phyloP scores from a whole-genome alignment of 2,797 vertebrate species.

The Netta rufina region DNA sequence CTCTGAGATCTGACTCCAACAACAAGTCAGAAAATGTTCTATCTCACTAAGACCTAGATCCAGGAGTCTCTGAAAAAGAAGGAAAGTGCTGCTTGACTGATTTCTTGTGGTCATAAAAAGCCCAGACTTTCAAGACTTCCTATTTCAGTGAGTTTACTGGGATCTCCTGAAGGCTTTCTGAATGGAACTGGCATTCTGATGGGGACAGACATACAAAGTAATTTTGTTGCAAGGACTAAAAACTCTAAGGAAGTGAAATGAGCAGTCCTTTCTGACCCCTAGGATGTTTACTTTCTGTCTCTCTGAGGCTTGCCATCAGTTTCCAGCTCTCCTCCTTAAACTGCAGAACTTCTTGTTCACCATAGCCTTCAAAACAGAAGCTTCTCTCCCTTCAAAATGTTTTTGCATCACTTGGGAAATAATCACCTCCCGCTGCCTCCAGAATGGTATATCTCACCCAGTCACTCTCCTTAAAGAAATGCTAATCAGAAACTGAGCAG shows the following conservation, averaged over 20 bases:
- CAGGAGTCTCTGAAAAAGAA: neutral
- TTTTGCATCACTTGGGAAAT: neutral
- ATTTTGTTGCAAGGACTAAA: neutral
- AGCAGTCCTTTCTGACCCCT: neutral
- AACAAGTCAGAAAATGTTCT: neutral
- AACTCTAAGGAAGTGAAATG: neutral
- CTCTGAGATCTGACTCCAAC: neutral
- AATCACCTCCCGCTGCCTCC: neutral
- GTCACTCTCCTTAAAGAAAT: neutral
- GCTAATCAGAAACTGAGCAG: fast-evolving
- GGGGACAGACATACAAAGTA: neutral
- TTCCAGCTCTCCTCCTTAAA: neutral
- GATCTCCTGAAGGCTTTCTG: neutral
- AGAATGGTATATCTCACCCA: neutral
- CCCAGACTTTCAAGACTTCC: neutral
- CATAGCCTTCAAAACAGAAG: neutral
- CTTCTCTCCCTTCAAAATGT: neutral
- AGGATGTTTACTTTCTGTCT: neutral
- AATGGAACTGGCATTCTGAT: neutral
- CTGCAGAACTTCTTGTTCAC: neutral
- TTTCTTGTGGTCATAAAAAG: neutral
- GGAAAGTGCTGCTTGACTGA: neutral
- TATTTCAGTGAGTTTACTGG: neutral
- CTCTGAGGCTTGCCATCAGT: neutral
- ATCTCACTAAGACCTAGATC: neutral